A percentile compares a stretch with the other conserved stretches of the same genome.
phyloP scores from a whole-genome alignment of 1,140 invertebrate genomes.

The Pseudoatta argentina region DNA sequence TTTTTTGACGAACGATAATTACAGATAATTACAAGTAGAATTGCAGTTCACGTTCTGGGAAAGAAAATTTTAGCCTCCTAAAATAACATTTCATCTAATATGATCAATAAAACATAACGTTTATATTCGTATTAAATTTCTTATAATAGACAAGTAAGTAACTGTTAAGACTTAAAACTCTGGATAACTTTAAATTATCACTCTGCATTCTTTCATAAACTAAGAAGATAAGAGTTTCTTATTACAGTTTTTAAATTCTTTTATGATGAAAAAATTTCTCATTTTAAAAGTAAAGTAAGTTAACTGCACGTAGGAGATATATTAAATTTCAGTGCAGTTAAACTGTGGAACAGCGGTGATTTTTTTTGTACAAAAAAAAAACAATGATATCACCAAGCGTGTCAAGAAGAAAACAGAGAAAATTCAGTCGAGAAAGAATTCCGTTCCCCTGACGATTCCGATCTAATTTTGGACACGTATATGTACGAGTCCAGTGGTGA shows the following conservation, averaged over 20 bases:
- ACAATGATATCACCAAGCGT: background rate
- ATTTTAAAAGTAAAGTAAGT: constrained; percentile 8
- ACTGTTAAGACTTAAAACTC: background rate
- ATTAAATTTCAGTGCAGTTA: background rate
- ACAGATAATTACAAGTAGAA: background rate
- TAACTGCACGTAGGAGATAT: background rate
- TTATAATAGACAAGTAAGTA: background rate
- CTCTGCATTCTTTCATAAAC: background rate
- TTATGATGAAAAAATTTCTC: background rate
- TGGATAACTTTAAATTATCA: constrained; percentile 7
- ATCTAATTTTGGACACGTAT: constrained; percentile 65
- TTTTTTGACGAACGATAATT: background rate
- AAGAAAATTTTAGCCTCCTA: background rate
- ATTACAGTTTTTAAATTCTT: constrained; percentile 26
- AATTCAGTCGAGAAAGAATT: constrained; percentile 61
- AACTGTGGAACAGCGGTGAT: background rate
- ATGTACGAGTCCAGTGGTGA: constrained; percentile 10
- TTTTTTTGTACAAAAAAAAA: background rate
- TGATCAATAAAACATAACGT: background rate
- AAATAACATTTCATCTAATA: background rate
- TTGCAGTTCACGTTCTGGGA: background rate
- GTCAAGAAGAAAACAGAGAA: constrained; percentile 15
- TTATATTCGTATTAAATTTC: background rate
- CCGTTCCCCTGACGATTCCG: constrained; percentile 59
- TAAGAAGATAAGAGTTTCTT: background rate